Evolutionary conservation across 2,888 invertebrate genomes (phyloP).

Genomic region (Pilophorus perplexus): DNA sequence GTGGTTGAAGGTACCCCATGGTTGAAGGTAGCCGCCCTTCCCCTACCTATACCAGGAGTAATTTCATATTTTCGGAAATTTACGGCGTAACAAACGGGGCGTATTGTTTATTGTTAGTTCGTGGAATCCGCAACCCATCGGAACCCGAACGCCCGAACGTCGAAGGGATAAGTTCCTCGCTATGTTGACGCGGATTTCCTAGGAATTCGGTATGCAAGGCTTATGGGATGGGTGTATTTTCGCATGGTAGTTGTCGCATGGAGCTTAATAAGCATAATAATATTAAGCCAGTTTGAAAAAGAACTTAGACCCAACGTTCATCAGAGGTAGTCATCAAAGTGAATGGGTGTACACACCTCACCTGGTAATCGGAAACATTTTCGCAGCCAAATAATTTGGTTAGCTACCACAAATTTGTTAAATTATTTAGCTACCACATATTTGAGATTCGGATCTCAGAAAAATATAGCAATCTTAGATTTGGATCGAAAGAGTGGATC

Average conservation of each 20-base stretch:
- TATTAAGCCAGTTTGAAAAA: neutral
- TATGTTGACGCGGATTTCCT: neutral
- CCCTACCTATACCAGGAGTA: neutral
- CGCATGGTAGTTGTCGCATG: neutral
- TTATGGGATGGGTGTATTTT: neutral
- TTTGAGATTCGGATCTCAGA: neutral
- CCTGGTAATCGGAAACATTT: neutral
- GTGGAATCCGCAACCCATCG: neutral
- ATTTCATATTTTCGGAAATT: neutral
- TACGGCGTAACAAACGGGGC: neutral
- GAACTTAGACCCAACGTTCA: neutral
- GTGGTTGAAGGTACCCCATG: too few species aligned
- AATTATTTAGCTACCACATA: too few species aligned
- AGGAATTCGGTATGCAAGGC: neutral
- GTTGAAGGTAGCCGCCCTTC: too few species aligned
- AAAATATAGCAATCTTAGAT: too few species aligned
- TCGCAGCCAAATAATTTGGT: neutral
- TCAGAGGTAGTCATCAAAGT: neutral
- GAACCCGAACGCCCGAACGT: slow-evolving; percentile 5
- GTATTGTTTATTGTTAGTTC: neutral
- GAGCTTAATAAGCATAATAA: too few species aligned
- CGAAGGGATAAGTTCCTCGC: neutral
- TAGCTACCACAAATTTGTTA: too few species aligned
- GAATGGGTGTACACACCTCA: slow-evolving; percentile 6
- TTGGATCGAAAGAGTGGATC: too few species aligned